These are phyloP conservation scores for Lepidocyrtoides sp. DNA, from an alignment of 2,888 invertebrate genomes.

Conservation along the genomic window DNA sequence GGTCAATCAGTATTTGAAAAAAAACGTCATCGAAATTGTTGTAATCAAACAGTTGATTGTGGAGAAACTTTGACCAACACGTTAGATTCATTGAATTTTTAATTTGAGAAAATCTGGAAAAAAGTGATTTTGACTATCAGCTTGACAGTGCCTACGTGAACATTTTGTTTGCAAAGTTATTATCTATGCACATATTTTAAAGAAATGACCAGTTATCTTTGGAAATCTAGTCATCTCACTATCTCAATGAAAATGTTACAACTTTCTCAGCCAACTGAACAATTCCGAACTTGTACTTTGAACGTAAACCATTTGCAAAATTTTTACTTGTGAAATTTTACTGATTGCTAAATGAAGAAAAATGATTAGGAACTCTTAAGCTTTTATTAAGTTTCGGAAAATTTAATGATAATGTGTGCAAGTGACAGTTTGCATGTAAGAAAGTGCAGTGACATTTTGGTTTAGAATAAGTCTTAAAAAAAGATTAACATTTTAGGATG, in stretches of 20 bases:
- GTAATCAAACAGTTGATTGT: not conserved
- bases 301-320: too few relatives aligned
- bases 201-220: not conserved
- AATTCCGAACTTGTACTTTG: not conserved
- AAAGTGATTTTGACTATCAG: not conserved
- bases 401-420: not conserved
- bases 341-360: too few relatives aligned
- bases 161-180: constrained; percentile 12
- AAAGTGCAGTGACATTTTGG: not conserved
- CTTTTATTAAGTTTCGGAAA: not conserved
- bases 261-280: not conserved
- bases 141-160: not conserved
- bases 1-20: constrained; percentile 57
- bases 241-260: not conserved
- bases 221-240: constrained; percentile 3
- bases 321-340: not conserved
- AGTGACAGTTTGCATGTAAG: not conserved
- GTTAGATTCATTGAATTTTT: not conserved
- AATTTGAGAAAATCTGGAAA: constrained; percentile 18
- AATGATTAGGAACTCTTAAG: not conserved
- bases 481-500: too few relatives aligned
- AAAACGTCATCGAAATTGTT: constrained; percentile 20
- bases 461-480: not conserved
- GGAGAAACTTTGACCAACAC: not conserved
- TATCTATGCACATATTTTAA: not conserved